phyloP scores from a whole-genome alignment of 2,113 vertebrate genomes.

The Diphyllodes magnificus region DNA sequence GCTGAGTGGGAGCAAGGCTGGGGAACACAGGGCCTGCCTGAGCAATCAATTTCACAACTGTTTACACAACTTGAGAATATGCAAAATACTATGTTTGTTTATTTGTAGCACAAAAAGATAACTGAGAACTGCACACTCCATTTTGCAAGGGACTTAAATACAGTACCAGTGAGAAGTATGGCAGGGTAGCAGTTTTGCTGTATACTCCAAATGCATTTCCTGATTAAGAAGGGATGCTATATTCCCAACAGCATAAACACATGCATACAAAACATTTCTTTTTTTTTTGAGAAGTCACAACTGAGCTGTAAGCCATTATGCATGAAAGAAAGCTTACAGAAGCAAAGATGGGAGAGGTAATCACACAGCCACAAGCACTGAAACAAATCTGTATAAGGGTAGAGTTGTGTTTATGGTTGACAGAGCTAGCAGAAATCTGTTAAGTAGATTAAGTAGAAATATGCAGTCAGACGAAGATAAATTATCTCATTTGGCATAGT shows the following conservation, averaged over 20 bases:
- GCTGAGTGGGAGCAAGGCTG: not conserved
- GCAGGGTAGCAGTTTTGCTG: not conserved
- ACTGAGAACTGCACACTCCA: not conserved
- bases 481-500: not conserved
- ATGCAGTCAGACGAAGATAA: conserved; percentile 15
- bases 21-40: not conserved
- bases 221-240: not conserved
- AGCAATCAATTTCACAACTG: not conserved
- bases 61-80: not conserved
- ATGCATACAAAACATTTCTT: not conserved
- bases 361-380: not conserved
- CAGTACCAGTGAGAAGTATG: not conserved
- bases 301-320: not conserved
- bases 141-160: not conserved
- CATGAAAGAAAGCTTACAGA: not conserved
- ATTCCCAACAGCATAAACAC: not conserved
- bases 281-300: not conserved
- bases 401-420: not conserved
- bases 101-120: not conserved
- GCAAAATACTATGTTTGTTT: not conserved
- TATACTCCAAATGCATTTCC: not conserved
- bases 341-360: not conserved
- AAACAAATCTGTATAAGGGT: not conserved
- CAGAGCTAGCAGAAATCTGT: not conserved
- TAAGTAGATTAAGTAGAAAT: conserved; percentile 45